These are phyloP conservation scores for Catharus fuscescens DNA, from an alignment of 2,113 vertebrate genomes.

Conservation along the genomic window DNA sequence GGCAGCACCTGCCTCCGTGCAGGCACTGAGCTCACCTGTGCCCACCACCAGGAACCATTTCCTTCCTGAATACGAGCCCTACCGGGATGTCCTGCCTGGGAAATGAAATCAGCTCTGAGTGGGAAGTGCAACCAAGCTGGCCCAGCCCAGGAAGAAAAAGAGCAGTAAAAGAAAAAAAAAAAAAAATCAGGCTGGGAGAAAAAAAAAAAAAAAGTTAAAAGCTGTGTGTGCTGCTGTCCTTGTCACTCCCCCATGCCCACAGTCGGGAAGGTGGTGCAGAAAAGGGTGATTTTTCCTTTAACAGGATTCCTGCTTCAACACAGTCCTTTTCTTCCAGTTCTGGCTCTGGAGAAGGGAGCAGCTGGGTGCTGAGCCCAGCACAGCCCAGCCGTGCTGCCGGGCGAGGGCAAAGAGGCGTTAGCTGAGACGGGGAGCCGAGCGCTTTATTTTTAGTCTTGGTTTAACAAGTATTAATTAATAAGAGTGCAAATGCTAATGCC, in stretches of 20 bases:
- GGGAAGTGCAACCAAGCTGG: not conserved
- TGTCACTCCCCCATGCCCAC: fast-evolving
- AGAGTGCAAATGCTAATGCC: slow-evolving; percentile 12
- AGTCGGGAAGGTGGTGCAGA: not conserved
- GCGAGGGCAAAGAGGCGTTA: slow-evolving; percentile 17
- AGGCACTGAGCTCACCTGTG: not conserved
- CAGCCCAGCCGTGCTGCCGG: not conserved
- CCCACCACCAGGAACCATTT: not conserved
- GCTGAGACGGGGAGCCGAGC: not conserved
- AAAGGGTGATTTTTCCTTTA: not conserved
- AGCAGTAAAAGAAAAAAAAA: not conserved
- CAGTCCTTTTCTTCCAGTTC: not conserved
- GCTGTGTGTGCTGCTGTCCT: fast-evolving
- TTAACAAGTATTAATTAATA: slow-evolving; percentile 64
- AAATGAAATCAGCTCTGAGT: not conserved
- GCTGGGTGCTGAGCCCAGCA: not conserved
- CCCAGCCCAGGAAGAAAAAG: not conserved
- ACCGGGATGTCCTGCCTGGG: not conserved
- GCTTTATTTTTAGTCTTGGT: slow-evolving; percentile 40
- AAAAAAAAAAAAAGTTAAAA: not conserved
- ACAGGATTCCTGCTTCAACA: not conserved
- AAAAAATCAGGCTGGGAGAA: not conserved
- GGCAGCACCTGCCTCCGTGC: not conserved
- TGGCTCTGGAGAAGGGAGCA: not conserved
- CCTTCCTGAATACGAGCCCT: not conserved